phyloP scores from a whole-genome alignment of 2,113 vertebrate species.

The Copsychus sechellarum region DNA sequence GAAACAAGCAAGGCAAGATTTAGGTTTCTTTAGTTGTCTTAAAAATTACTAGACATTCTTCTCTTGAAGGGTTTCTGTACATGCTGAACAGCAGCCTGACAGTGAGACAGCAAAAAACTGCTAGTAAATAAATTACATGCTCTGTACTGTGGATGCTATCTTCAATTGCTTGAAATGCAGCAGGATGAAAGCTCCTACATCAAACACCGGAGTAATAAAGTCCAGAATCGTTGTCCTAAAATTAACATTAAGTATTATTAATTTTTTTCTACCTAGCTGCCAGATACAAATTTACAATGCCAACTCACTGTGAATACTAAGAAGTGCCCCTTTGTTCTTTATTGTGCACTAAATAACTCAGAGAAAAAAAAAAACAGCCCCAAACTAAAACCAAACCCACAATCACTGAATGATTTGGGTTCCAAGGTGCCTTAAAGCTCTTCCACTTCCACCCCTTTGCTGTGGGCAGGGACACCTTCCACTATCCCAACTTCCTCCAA shows the following conservation, averaged over 20 bases:
- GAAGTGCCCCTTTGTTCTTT: background rate
- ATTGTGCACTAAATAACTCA: background rate
- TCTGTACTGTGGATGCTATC: background rate
- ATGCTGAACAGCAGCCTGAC: background rate
- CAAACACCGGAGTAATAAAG: background rate
- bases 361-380: background rate
- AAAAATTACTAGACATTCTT: background rate
- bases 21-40: background rate
- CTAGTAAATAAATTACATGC: background rate
- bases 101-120: background rate
- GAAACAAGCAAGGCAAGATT: background rate
- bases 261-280: background rate
- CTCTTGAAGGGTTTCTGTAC: background rate
- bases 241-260: background rate
- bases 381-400: background rate
- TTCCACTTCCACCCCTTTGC: background rate
- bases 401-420: background rate
- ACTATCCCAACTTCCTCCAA: background rate
- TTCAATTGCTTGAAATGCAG: background rate
- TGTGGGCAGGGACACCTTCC: background rate
- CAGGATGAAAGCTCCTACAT: background rate
- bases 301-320: background rate
- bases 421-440: background rate
- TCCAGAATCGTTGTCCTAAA: background rate
- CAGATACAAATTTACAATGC: background rate